Evolutionary conservation across 2,888 invertebrate species (phyloP), one percentile per base, ranked within the genome.

Genomic region (Acrocera orbiculus): DNA sequence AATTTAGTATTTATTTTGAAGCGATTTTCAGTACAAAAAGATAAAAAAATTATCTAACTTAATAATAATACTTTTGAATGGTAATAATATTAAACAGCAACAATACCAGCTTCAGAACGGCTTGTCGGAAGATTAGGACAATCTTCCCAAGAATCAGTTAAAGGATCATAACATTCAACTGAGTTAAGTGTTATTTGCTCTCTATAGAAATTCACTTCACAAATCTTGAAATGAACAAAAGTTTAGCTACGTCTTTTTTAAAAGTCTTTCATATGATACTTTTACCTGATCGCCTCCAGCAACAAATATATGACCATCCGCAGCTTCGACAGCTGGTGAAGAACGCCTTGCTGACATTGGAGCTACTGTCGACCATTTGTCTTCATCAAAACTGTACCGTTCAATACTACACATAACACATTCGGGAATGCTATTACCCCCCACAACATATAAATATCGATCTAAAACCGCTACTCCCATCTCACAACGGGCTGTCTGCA

Each of bases 391-490:
- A 38, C 52, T 57, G 37, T 61, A 60, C 76, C 64, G 80, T 70
- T 58, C 81, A 7, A 89, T 89, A 4, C 81, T 78, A 44, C 73
- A 70, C 26, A 90, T 68, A 34, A 85, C 81, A 48, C 76, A 77
- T 41, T 76, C 71, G 39, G 77, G 69, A 45, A 78, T 79, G 52
- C 81, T 82, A 53, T 80, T 86, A 4, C 90, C 90, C 13, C 90
- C 90, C 29, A 90, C 78, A 34, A 85, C 76, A 58, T 90, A 92
- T 31, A 92, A 67, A 50, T 73, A 71, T 45, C 77, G 76, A 55
- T 80, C 79, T 23, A 89, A 64, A 35, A 86, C 76, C n/a, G 83
- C 78, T 32, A 86, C 79, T 25, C 87, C 89, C 67, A 89, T 81
- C 65, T 90, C 87, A 40, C 81, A 81, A 39, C 90, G 73, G 17